Conservation (phyloP, 2,888 invertebrate species). For the Tupiocoris notatus region DNA sequence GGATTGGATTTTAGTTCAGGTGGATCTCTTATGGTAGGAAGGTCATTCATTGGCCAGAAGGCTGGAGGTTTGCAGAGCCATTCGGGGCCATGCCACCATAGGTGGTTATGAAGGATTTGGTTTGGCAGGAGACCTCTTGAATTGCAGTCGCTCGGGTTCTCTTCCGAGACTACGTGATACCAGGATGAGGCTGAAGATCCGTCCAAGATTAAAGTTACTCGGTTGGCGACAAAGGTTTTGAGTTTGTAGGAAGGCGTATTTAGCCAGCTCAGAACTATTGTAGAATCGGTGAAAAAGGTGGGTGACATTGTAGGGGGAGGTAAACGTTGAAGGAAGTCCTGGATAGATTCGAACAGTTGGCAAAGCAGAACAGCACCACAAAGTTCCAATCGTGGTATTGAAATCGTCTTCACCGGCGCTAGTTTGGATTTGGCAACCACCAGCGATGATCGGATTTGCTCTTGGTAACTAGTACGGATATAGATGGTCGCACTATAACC, state of each 20-base stretch:
- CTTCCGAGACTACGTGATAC: conserved; percentile 49
- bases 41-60: not conserved
- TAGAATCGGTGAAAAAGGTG: conserved; percentile 45
- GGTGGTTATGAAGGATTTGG: not conserved
- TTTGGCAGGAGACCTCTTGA: conserved; percentile 47
- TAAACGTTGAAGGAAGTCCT: not conserved
- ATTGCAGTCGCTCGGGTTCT: conserved; percentile 51
- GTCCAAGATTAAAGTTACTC: conserved; percentile 51
- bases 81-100: not conserved
- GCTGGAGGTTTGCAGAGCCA: not conserved
- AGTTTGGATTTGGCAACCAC: conserved; percentile 4
- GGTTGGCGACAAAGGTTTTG: conserved; percentile 50
- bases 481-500: conserved; percentile 48
- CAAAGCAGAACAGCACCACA: not conserved
- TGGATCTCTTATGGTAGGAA: not conserved
- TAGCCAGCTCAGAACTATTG: conserved; percentile 49
- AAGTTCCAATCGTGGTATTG: not conserved
- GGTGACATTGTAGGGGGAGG: not conserved
- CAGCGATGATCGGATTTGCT: conserved; percentile 9
- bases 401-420: not conserved
- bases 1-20: not conserved
- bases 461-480: conserved; percentile 1
- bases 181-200: conserved; percentile 48
- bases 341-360: not conserved
- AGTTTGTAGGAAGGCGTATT: conserved; percentile 45